Percentiles rank a stretch among this genome's conserved stretches.
phyloP scores from a whole-genome alignment of 2,797 vertebrate species.

The Eutrigla gurnardus region DNA sequence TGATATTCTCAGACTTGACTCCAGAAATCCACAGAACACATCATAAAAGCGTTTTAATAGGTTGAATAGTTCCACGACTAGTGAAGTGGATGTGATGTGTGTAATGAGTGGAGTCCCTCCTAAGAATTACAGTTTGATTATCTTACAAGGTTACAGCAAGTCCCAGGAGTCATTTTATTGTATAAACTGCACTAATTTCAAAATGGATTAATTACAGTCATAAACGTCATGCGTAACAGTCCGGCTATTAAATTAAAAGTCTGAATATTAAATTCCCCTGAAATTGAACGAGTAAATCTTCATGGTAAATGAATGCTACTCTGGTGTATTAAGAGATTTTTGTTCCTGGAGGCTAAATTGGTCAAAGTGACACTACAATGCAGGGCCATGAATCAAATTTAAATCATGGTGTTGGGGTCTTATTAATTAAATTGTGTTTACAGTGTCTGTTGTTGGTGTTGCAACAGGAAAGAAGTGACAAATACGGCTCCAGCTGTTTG shows the following conservation, averaged over 20 bases:
- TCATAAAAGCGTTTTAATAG: background rate
- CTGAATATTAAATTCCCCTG: conserved; percentile 29
- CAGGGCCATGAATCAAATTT: conserved; percentile 30
- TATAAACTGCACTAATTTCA: conserved; percentile 23
- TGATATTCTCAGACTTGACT: background rate
- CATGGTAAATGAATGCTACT: conserved; percentile 28
- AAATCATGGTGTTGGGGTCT: conserved; percentile 13
- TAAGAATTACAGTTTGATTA: conserved; percentile 9
- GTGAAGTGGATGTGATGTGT: background rate
- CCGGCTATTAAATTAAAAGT: conserved; percentile 26
- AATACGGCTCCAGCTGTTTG: conserved; percentile 11
- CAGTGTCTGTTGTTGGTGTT: conserved; percentile 14
- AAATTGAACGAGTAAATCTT: conserved; percentile 34
- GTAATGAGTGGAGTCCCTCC: background rate
- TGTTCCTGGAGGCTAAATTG: conserved; percentile 26
- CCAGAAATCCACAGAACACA: background rate
- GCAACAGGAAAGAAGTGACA: background rate
- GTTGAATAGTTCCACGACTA: background rate
- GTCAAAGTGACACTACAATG: conserved; percentile 23
- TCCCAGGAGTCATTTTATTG: conserved; percentile 10
- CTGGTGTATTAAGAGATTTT: conserved; percentile 15
- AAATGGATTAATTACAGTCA: conserved; percentile 32
- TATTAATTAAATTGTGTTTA: conserved; percentile 19
- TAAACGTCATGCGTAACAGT: conserved; percentile 33
- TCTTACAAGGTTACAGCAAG: conserved; percentile 19